These are phyloP conservation scores for Lutjanus campechanus DNA, from an alignment of 2,797 vertebrate genomes.

Conservation along the genomic window DNA sequence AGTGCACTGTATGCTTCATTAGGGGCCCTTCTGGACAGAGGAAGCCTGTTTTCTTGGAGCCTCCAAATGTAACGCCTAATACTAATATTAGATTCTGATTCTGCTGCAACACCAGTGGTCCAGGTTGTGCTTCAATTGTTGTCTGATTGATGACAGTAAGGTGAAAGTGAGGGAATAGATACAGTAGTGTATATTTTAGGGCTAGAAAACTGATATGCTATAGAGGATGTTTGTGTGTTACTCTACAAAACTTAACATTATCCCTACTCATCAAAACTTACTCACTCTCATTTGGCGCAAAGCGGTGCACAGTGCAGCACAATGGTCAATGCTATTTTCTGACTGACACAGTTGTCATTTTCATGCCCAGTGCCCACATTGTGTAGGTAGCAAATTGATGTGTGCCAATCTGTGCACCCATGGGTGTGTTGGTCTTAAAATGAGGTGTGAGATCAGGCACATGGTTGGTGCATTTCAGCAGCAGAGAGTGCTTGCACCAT, in stretches of 20 bases:
- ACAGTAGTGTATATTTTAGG: constrained; percentile 18
- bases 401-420: no score
- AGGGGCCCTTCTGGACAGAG: constrained; percentile 46
- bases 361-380: no score
- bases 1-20: constrained; percentile 53
- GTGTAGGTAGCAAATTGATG: no score
- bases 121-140: constrained; percentile 21
- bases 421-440: no score
- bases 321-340: no score
- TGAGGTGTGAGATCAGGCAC: no score
- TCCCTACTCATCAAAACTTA: no score
- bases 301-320: no score
- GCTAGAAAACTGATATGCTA: constrained; percentile 8
- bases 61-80: constrained; percentile 30
- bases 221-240: neutral
- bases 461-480: no score
- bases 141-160: constrained; percentile 49
- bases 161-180: constrained; percentile 17
- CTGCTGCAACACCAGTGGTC: constrained; percentile 28
- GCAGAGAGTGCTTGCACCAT: no score
- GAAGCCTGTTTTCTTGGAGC: constrained; percentile 40
- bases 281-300: no score
- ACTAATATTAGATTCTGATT: constrained; percentile 33
- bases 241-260: neutral
- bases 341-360: no score